Evolutionary conservation across 2,797 vertebrate genomes (phyloP).

Genomic region (Phrynocephalus guinanensis): DNA sequence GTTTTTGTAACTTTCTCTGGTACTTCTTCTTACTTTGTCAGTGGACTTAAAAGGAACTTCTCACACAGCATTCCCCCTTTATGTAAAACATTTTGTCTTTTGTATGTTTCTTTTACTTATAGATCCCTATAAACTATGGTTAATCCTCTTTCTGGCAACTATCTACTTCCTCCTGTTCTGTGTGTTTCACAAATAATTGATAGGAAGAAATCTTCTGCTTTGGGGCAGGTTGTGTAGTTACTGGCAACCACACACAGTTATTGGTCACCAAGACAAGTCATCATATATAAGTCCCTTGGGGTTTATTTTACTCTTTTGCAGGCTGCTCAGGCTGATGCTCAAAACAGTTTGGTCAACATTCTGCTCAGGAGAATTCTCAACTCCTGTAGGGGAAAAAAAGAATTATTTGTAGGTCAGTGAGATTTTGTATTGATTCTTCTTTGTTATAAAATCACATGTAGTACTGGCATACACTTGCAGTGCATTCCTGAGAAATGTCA

Average conservation of each 20-base stretch:
- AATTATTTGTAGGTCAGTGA: background rate
- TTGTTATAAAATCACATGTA: background rate
- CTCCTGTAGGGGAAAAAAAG: background rate
- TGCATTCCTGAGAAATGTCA: background rate
- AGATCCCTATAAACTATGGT: background rate
- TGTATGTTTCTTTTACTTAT: background rate
- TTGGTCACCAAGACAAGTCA: background rate
- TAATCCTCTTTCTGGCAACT: background rate
- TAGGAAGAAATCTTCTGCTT: background rate
- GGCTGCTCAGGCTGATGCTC: background rate
- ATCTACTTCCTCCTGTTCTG: background rate
- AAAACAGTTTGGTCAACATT: background rate
- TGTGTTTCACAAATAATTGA: background rate
- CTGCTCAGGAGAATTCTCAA: no score
- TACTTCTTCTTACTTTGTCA: background rate
- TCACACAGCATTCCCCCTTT: background rate
- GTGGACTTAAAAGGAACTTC: background rate
- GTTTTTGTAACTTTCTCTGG: background rate
- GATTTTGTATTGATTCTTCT: background rate
- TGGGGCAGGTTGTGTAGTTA: background rate
- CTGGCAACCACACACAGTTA: background rate
- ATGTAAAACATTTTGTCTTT: background rate
- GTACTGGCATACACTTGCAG: background rate
- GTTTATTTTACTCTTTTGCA: background rate
- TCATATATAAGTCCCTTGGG: background rate